Percentiles rank a stretch among this genome's conserved stretches.
Conservation (phyloP, 2,797 vertebrate species). For the Pipistrellus nathusii region DNA sequence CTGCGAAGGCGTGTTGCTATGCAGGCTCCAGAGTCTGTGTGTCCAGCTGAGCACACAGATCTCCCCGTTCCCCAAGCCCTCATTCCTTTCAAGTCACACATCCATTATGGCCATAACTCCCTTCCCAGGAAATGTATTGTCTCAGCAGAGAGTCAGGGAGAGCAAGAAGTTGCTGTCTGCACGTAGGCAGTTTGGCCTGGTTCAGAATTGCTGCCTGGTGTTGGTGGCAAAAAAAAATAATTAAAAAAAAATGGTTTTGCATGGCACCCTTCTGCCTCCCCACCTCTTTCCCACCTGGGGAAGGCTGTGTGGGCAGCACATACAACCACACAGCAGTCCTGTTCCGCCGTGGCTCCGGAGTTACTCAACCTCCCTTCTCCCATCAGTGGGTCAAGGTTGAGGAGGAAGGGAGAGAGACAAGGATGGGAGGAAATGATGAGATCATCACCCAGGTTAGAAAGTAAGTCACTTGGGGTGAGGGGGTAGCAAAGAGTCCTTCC, state of each 20-base stretch:
- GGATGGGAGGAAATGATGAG: constrained; percentile 14
- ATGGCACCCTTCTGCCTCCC: neutral
- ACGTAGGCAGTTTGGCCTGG: constrained; percentile 21
- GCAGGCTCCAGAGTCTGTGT: neutral
- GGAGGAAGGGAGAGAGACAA: neutral
- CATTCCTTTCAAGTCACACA: neutral
- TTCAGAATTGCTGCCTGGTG: constrained; percentile 58
- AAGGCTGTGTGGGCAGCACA: neutral
- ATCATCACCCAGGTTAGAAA: neutral
- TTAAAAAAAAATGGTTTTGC: constrained; percentile 78
- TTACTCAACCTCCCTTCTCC: neutral
- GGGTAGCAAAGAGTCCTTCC: neutral
- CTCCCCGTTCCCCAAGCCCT: neutral
- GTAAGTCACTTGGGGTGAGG: neutral
- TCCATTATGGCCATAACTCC: neutral
- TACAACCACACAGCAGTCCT: neutral
- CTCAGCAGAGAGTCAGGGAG: constrained; percentile 77
- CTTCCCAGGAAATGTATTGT: constrained; percentile 73
- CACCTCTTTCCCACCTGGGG: neutral
- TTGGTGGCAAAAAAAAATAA: constrained; percentile 80
- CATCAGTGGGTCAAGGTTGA: neutral
- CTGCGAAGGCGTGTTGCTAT: neutral
- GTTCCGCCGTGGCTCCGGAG: neutral
- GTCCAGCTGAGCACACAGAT: constrained; percentile 49
- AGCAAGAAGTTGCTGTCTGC: constrained; percentile 71